Evolutionary conservation across 1,140 invertebrate species (phyloP), one percentile per base, ranked within the genome.

Genomic region (Asobara japonica): DNA sequence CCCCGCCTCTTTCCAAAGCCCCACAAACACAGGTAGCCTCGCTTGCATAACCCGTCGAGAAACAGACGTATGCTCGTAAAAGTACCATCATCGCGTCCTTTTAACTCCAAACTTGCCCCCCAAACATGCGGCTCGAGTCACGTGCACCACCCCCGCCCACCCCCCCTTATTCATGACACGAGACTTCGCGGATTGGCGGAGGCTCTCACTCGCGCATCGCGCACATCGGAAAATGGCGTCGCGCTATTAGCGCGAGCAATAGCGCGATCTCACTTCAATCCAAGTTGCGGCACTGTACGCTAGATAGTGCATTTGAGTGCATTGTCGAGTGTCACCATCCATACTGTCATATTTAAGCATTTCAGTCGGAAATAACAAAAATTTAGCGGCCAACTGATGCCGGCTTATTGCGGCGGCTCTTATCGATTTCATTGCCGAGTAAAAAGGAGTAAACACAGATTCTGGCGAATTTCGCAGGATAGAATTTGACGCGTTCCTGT

Each of bases 61-160:
- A 38, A 41, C 36, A 8, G 8, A 5, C n/a, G 10, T 45, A 2
- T 45, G 18, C n/a, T 45, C 1, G 41, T 13, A 5, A 45, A 45
- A 45, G n/a, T 45, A 4, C 41, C 41, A 18, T 18, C 2, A 51
- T 4, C 20, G 10, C n/a, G n/a, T n/a, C n/a, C n/a, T 51, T 10
- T 56, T 27, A 25, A 56, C 25, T 51, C 51, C 51, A 56, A 27
- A 56, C 10, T 45, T 10, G 51, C 51, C 8, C 45, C 51, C 22
- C 10, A 25, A 56, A 75, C 77, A 77, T 45, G 77, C 74, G 65
- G 73, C 22, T 8, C 56, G 30, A 74, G 77, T 72, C 78, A 76
- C 77, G 78, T 78, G 78, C 70, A 64, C 4, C 41, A 27, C 10
- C 3, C 0, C 4, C 25, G 51, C 22, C 7, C 51, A 18, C 22